Conservation (phyloP, 2,888 invertebrate genomes). For the Nesidiocoris tenuis region DNA sequence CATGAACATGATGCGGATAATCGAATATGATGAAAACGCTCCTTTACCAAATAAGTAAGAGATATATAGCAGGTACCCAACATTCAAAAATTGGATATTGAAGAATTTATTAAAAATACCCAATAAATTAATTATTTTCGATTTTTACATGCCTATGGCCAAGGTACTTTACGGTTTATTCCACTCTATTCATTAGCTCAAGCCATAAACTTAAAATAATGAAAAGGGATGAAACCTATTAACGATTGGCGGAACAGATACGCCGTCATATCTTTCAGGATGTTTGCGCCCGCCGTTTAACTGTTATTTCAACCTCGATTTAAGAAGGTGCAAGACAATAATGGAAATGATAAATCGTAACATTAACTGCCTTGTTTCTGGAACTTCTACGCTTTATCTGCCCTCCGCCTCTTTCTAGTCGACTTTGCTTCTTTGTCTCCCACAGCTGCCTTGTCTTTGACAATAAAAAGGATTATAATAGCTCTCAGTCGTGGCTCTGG, state of each 20-base stretch:
- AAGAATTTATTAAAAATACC: too few relatives aligned
- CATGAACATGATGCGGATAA: too few relatives aligned
- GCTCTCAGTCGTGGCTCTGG: background rate
- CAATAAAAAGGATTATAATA: constrained; percentile 16
- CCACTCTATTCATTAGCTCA: too few relatives aligned
- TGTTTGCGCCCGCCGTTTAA: constrained; percentile 38
- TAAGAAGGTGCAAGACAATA: constrained; percentile 32
- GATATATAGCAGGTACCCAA: too few relatives aligned
- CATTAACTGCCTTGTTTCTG: constrained; percentile 32
- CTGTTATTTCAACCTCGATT: constrained; percentile 36
- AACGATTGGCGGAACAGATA: background rate
- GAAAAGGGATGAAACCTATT: too few relatives aligned
- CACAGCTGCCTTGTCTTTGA: constrained; percentile 2
- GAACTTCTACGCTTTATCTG: constrained; percentile 14
- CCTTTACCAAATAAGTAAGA: too few relatives aligned
- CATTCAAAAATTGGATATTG: too few relatives aligned
- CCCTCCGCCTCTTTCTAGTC: background rate
- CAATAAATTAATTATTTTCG: too few relatives aligned
- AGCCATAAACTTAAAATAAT: too few relatives aligned
- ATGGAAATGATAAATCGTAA: constrained; percentile 30
- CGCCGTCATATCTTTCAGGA: constrained; percentile 28
- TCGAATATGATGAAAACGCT: too few relatives aligned
- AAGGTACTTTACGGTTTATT: too few relatives aligned
- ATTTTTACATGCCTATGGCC: too few relatives aligned
- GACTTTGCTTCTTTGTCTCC: background rate